A percentile compares a stretch with the other conserved stretches of the same genome.
phyloP scores from a whole-genome alignment of 2,888 invertebrate species.

The Buathra laborator region DNA sequence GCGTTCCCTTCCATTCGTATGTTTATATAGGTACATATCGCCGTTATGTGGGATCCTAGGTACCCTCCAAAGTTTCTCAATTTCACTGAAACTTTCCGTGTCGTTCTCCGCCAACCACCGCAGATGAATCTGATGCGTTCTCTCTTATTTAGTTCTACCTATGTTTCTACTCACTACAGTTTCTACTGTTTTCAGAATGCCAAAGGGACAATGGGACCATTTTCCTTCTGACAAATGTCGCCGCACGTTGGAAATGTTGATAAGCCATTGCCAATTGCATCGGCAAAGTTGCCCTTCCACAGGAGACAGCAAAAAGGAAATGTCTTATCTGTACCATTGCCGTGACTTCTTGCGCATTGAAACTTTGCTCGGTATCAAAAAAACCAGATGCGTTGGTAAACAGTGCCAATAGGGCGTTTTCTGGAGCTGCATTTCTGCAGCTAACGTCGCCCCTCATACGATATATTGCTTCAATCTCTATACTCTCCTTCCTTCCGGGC shows the following conservation, averaged over 20 bases:
- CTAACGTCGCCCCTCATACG: constrained; percentile 28
- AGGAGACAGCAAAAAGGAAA: constrained; percentile 4
- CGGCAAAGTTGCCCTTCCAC: constrained; percentile 34
- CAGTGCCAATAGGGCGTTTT: constrained; percentile 14
- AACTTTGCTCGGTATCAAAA: constrained; percentile 20
- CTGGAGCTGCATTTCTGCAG: constrained; percentile 28
- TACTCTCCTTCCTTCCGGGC: constrained; percentile 18
- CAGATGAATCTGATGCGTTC: constrained; percentile 40
- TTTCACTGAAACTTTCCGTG: constrained; percentile 57
- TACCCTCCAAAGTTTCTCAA: constrained; percentile 62
- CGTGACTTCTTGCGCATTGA: neutral
- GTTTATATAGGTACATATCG: constrained; percentile 39
- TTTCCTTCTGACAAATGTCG: neutral
- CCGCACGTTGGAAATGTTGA: constrained; percentile 35
- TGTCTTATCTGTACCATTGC: constrained; percentile 23
- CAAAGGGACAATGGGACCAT: neutral
- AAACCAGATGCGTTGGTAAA: constrained; percentile 29
- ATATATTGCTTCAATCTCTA: constrained; percentile 62
- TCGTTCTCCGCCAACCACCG: constrained; percentile 22
- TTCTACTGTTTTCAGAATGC: constrained; percentile 14
- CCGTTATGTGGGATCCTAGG: constrained; percentile 49
- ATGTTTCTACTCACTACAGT: constrained; percentile 31
- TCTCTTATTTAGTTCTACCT: constrained; percentile 6
- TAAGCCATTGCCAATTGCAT: constrained; percentile 63
- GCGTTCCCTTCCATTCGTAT: constrained; percentile 32